Evolutionary conservation across 1,140 invertebrate species (phyloP), one percentile per base, ranked within the genome.

Genomic region (Popillia japonica): DNA sequence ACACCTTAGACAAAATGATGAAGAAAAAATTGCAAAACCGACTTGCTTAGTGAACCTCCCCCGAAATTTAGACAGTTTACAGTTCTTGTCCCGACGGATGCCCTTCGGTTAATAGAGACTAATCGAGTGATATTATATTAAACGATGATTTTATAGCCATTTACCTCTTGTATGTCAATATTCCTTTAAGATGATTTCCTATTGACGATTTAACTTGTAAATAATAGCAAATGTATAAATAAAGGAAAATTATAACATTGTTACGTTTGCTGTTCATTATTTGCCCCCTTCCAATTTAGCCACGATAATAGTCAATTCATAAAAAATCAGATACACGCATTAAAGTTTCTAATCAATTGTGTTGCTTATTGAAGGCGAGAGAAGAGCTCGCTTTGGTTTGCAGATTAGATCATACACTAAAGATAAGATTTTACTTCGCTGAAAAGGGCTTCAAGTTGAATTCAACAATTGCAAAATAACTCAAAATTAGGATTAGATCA

Each of bases 1-100:
- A 87, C 8, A 79, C 78, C 72, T 11, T 80, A 59, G 55, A 78
- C 20, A 55, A 78, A 74, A 40, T 68, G 61, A 68, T n/a, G 72
- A 74, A 74, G 72, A 74, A 41, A 74, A 74, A 44, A 40, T 44
- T 74, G 72, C 40, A 74, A 74, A 74, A 74, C n/a, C 72, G 72
- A 14, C 41, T 74, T 40, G 72, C 40, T 74, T 74, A 68, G 61
- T 20, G 61, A 68, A 55, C 48, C 48, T 55, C 61, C 61, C 61
- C 61, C 27, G 72, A 40, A 40, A 74, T 74, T n/a, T 74, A 23
- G 27, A 40, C 10, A 74, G 41, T 40, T 20, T 41, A 27, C 9
- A 34, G 72, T 41, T 74, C 1, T 22, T 41, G 23, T 9, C 40
- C 34, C 27, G 4, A 4, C 27, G 40, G 17, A 23, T 14, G n/a